phyloP scores from a whole-genome alignment of 2,797 vertebrate species.

The Pseudomugil tenellus region DNA sequence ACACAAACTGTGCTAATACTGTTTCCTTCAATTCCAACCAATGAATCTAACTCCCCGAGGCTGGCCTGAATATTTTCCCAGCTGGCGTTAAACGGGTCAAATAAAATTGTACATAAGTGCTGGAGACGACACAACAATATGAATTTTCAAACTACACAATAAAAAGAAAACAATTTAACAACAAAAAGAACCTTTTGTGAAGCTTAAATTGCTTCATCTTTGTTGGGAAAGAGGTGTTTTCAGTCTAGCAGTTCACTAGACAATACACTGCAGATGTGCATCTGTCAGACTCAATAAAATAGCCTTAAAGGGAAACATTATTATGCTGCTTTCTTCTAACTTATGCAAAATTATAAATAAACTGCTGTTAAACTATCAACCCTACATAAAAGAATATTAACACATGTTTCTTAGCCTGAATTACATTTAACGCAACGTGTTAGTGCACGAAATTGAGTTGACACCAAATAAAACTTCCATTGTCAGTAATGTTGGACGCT shows the following conservation, averaged over 20 bases:
- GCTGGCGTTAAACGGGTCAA: constrained; percentile 36
- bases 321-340: neutral
- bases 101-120: constrained; percentile 23
- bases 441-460: neutral
- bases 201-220: neutral
- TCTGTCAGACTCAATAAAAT: neutral
- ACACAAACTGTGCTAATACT: constrained; percentile 62
- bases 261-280: neutral
- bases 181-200: constrained; percentile 18
- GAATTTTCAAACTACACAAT: constrained; percentile 1
- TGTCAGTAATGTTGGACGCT: neutral
- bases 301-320: constrained; percentile 2
- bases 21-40: constrained; percentile 54
- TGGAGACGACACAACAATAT: constrained; percentile 29
- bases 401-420: constrained; percentile 8
- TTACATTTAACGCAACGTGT: neutral
- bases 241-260: neutral
- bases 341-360: neutral
- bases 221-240: neutral
- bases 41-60: constrained; percentile 30
- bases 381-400: neutral
- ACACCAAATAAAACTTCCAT: neutral
- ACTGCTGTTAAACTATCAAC: constrained; percentile 10
- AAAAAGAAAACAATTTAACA: constrained; percentile 11
- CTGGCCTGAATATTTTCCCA: constrained; percentile 33